Percentiles rank a stretch among this genome's conserved stretches.
These are phyloP conservation scores for Smithornis capensis DNA, from an alignment of 2,113 vertebrate genomes.

Conservation along the genomic window DNA sequence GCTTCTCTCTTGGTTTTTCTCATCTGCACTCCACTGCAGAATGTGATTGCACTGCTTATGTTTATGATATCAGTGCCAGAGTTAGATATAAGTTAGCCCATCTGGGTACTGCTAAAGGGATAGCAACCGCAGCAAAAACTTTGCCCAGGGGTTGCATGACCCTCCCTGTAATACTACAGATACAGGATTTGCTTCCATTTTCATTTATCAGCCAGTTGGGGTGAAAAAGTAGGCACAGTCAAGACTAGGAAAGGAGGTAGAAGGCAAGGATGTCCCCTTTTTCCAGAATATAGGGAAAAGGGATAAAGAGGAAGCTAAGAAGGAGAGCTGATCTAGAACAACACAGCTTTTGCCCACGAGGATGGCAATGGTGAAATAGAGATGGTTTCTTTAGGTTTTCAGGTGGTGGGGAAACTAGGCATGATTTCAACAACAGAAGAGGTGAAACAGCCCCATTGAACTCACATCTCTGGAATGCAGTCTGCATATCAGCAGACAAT, in stretches of 20 bases:
- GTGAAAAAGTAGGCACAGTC: not conserved
- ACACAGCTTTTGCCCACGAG: not conserved
- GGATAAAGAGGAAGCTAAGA: not conserved
- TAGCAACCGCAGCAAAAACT: not conserved
- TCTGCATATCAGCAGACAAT: not conserved
- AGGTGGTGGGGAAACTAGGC: not conserved
- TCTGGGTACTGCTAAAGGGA: not conserved
- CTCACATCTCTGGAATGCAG: not conserved
- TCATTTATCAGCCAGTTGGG: not conserved
- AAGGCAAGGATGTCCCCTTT: not conserved
- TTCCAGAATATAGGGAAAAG: not conserved
- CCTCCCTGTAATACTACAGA: not conserved
- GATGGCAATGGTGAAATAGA: not conserved
- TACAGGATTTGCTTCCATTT: not conserved
- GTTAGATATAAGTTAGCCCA: not conserved
- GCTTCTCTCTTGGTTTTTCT: constrained; percentile 38
- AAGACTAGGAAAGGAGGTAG: not conserved
- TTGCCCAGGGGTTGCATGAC: not conserved
- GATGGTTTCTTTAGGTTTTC: not conserved
- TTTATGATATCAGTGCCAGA: constrained; percentile 12
- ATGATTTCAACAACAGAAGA: not conserved
- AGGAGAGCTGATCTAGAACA: not conserved
- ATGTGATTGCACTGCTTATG: constrained; percentile 28
- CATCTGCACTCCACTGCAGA: not conserved
- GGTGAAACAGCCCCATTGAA: not conserved